These are phyloP conservation scores for Lutjanus erythropterus DNA, from an alignment of 2,113 vertebrate genomes.

Conservation along the genomic window DNA sequence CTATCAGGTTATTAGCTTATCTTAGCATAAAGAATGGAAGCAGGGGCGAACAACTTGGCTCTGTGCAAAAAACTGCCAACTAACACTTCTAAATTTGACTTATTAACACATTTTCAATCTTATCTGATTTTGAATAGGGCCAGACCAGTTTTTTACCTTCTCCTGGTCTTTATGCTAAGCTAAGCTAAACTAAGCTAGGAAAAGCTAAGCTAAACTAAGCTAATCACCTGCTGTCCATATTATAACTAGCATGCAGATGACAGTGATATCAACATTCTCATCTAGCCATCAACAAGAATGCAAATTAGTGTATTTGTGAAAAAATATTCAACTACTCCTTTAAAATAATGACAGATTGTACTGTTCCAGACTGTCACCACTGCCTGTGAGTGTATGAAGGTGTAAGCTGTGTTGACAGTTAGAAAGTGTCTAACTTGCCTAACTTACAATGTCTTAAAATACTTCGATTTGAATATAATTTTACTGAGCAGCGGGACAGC, in stretches of 20 bases:
- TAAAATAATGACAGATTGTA: neutral
- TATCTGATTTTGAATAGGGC: neutral
- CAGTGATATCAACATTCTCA: neutral
- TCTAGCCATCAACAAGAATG: neutral
- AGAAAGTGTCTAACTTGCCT: neutral
- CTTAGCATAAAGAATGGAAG: no score
- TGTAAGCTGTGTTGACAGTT: neutral
- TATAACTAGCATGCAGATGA: neutral
- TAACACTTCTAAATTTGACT: no score
- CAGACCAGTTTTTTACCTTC: neutral
- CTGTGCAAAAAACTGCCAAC: no score
- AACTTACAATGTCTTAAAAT: neutral
- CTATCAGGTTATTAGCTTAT: no score
- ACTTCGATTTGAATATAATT: conserved; percentile 32
- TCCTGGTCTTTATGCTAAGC: neutral
- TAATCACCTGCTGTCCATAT: neutral
- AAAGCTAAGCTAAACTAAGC: neutral
- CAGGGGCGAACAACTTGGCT: no score
- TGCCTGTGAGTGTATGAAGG: neutral
- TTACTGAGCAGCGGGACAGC: conserved; percentile 2
- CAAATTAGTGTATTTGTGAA: neutral
- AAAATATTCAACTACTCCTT: neutral
- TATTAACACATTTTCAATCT: no score
- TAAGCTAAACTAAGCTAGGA: no score
- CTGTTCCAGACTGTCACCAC: neutral